phyloP scores from a whole-genome alignment of 2,113 vertebrate species.

The Excalfactoria chinensis region DNA sequence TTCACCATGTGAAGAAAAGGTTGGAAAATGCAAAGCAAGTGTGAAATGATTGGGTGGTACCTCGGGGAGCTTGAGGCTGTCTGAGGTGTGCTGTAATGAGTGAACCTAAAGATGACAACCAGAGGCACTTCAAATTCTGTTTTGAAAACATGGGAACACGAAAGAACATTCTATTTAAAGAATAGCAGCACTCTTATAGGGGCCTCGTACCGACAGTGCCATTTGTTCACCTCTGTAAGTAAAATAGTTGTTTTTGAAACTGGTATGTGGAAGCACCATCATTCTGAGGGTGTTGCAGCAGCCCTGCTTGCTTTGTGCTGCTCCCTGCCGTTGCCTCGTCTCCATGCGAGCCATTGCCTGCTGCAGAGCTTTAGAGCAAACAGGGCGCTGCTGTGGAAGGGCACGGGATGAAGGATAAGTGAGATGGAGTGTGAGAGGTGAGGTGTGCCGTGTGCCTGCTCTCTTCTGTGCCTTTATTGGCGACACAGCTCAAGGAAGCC shows the following conservation, averaged over 20 bases:
- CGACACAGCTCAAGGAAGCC: not conserved
- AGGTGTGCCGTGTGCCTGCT: not conserved
- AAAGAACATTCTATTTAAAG: not conserved
- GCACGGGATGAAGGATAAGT: not conserved
- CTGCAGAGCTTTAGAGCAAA: not conserved
- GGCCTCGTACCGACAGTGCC: not conserved
- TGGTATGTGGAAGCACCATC: accelerated
- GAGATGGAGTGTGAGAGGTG: not conserved
- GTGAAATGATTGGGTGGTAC: not conserved
- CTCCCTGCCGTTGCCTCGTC: not conserved
- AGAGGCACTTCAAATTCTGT: not conserved
- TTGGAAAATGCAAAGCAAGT: slow-evolving; percentile 31
- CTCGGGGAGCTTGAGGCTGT: not conserved
- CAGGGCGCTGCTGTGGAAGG: not conserved
- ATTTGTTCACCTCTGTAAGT: not conserved
- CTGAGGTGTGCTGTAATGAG: not conserved
- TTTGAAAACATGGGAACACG: not conserved
- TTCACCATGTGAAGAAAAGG: slow-evolving; percentile 27
- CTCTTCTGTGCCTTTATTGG: not conserved
- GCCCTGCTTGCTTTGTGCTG: not conserved
- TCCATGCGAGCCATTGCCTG: accelerated
- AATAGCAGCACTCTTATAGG: not conserved
- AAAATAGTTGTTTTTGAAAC: not conserved
- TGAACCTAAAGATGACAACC: slow-evolving; percentile 60
- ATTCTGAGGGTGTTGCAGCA: not conserved